phyloP scores from a whole-genome alignment of 2,888 invertebrate species.

The Ligdia adustata region DNA sequence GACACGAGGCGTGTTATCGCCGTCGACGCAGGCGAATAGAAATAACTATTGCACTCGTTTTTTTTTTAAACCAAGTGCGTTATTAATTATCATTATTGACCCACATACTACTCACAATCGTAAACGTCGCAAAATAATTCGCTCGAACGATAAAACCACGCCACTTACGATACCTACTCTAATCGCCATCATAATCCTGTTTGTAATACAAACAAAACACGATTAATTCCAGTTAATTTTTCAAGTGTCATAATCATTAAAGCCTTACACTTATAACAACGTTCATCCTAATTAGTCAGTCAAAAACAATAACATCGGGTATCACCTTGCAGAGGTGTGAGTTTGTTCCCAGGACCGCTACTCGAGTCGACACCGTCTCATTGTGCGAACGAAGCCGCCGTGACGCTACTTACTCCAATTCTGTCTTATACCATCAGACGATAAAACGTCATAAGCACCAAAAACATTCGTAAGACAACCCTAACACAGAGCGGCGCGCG shows the following conservation, averaged over 20 bases:
- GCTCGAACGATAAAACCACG: conserved; percentile 27
- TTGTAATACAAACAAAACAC: conserved; percentile 16
- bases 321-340: conserved; percentile 77
- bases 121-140: conserved; percentile 34
- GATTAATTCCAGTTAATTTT: conserved; percentile 12
- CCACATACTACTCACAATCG: conserved; percentile 47
- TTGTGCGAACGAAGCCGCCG: conserved; percentile 81
- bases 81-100: conserved; percentile 48
- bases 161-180: conserved; percentile 28
- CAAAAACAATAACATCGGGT: conserved; percentile 74
- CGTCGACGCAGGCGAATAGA: conserved; percentile 66
- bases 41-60: conserved; percentile 63
- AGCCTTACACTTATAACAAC: conserved; percentile 49
- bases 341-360: conserved; percentile 77
- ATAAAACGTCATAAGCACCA: conserved; percentile 63
- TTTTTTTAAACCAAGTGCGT: conserved; percentile 55
- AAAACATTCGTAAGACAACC: conserved; percentile 47
- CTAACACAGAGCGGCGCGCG: conserved; percentile 44
- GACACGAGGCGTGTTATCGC: conserved; percentile 76
- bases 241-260: conserved; percentile 24
- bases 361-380: conserved; percentile 75
- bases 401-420: conserved; percentile 84
- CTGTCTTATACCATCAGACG: conserved; percentile 63
- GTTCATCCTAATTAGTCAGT: conserved; percentile 73
- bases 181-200: neutral